phyloP scores from a whole-genome alignment of 1,140 invertebrate species.

The Potamilus streckersoni region DNA sequence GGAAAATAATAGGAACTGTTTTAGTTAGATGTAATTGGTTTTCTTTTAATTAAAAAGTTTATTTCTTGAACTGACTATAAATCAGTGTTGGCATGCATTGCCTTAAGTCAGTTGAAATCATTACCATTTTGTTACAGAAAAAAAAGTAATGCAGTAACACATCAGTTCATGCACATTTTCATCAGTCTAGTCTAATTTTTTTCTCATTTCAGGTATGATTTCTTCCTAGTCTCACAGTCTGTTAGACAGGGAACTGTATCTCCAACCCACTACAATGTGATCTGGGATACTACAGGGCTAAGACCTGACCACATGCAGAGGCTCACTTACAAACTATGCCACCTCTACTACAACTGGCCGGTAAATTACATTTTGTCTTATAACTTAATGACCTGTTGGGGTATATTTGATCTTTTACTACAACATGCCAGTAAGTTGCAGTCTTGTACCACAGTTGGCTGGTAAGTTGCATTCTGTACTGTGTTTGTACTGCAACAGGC shows the following conservation, averaged over 20 bases:
- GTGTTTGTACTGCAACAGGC: constrained; percentile 83
- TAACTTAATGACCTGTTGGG: too few species aligned
- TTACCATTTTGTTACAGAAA: too few species aligned
- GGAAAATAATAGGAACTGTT: too few species aligned
- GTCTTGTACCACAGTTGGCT: constrained; percentile 79
- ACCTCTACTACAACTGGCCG: constrained; percentile 79
- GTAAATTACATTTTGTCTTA: too few species aligned
- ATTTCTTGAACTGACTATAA: too few species aligned
- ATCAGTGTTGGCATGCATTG: too few species aligned
- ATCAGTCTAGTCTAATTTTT: not conserved
- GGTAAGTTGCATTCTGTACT: constrained; percentile 60
- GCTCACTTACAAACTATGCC: constrained; percentile 82
- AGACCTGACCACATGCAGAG: constrained; percentile 80
- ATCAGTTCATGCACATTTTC: too few species aligned
- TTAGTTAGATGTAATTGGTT: too few species aligned
- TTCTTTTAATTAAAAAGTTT: too few species aligned
- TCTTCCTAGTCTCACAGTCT: constrained; percentile 82
- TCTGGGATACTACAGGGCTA: constrained; percentile 75
- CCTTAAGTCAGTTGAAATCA: too few species aligned
- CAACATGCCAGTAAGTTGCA: constrained; percentile 74
- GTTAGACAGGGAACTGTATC: constrained; percentile 83
- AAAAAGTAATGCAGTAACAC: too few species aligned
- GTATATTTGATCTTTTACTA: too few species aligned
- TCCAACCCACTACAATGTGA: constrained; percentile 83
- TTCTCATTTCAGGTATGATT: constrained; percentile 5